Evolutionary conservation across 1,140 invertebrate species (phyloP).

Genomic region (Drosophila kurseongensis): DNA sequence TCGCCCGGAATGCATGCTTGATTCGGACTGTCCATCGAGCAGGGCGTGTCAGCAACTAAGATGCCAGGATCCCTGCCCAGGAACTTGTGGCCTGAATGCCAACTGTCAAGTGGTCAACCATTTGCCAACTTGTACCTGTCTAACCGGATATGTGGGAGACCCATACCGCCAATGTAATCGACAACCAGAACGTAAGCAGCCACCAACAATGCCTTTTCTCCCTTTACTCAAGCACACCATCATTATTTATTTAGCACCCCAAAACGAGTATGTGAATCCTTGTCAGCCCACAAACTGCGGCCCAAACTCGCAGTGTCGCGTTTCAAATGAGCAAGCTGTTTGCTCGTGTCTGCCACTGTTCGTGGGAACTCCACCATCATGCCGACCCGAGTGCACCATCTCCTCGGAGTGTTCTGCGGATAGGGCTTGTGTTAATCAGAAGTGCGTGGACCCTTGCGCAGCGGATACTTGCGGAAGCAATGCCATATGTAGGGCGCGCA

Average conservation of each 20-base stretch:
- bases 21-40: slow-evolving; percentile 89
- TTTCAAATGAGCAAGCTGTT: slow-evolving; percentile 87
- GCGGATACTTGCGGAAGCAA: slow-evolving; percentile 89
- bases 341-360: slow-evolving; percentile 88
- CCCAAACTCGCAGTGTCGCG: slow-evolving; percentile 87
- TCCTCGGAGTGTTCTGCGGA: slow-evolving; percentile 88
- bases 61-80: slow-evolving; percentile 90
- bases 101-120: slow-evolving; percentile 91
- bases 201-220: background rate
- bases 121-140: slow-evolving; percentile 89
- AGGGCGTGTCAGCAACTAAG: slow-evolving; percentile 89
- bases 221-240: slow-evolving; percentile 23
- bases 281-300: slow-evolving; percentile 89
- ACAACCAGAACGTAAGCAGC: slow-evolving; percentile 77
- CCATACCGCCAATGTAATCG: slow-evolving; percentile 87
- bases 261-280: slow-evolving; percentile 85
- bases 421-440: slow-evolving; percentile 89
- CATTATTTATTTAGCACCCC: slow-evolving; percentile 68
- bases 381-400: slow-evolving; percentile 88
- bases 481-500: slow-evolving; percentile 90
- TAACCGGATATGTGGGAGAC: slow-evolving; percentile 88
- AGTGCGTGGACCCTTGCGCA: slow-evolving; percentile 89
- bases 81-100: slow-evolving; percentile 90
- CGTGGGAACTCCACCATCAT: slow-evolving; percentile 87
- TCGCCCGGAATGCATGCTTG: slow-evolving; percentile 88